Evolutionary conservation across 2,797 vertebrate species (phyloP).

Genomic region (Melanotaenia maccullochi): DNA sequence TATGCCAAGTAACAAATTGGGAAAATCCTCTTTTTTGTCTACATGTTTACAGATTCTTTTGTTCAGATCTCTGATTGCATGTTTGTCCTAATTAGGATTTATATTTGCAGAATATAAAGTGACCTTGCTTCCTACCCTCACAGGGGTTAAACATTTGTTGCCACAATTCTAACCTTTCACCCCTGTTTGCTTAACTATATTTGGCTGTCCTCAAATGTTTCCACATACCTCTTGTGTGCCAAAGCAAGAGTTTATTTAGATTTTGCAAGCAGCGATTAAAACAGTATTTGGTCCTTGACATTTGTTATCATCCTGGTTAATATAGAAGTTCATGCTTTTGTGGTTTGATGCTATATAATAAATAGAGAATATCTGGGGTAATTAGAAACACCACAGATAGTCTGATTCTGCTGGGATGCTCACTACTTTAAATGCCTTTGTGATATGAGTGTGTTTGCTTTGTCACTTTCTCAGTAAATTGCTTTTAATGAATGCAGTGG

Average conservation of each 20-base stretch:
- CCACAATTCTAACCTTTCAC: background rate
- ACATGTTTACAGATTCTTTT: background rate
- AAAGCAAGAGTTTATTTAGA: background rate
- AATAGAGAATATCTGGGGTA: conserved; percentile 1
- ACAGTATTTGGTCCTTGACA: background rate
- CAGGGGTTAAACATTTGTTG: background rate
- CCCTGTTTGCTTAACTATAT: background rate
- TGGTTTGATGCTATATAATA: background rate
- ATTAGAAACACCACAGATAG: background rate
- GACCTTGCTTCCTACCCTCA: background rate
- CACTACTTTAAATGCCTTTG: background rate
- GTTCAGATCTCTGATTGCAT: background rate
- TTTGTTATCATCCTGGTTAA: background rate
- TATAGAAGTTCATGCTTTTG: background rate
- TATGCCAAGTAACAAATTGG: background rate
- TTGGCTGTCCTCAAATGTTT: conserved; percentile 2
- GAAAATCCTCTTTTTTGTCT: background rate
- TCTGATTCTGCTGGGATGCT: background rate
- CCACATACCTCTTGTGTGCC: background rate
- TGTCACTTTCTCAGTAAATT: background rate
- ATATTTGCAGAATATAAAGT: background rate
- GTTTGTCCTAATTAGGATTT: background rate
- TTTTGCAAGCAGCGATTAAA: conserved; percentile 2
- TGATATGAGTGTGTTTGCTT: background rate
- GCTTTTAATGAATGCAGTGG: background rate